Evolutionary conservation across 2,797 vertebrate species (phyloP).

Genomic region (Etheostoma nigrum): DNA sequence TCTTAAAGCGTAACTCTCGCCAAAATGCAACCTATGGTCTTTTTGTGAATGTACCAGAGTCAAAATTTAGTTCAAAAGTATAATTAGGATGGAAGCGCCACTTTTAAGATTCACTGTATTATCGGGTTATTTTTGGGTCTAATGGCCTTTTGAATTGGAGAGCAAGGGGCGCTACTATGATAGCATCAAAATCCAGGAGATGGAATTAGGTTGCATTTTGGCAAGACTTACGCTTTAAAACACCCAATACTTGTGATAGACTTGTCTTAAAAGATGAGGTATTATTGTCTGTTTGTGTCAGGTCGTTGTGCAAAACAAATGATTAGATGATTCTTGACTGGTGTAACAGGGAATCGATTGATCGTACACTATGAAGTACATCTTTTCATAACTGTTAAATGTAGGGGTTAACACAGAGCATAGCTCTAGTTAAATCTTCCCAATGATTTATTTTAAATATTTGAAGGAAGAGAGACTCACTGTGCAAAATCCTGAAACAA

Average conservation of each 20-base stretch:
- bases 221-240: not conserved
- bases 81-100: too few species aligned
- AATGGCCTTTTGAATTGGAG: too few species aligned
- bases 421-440: not conserved
- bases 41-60: too few species aligned
- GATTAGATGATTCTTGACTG: not conserved
- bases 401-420: slow-evolving; percentile 4
- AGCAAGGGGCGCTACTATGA: too few species aligned
- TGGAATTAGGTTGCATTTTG: too few species aligned
- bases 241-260: not conserved
- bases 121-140: too few species aligned
- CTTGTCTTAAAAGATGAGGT: not conserved
- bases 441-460: slow-evolving; percentile 3
- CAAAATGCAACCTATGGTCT: too few species aligned
- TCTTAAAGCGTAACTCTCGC: too few species aligned
- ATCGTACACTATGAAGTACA: not conserved
- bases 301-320: slow-evolving; percentile 47
- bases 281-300: not conserved
- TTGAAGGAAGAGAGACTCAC: not conserved
- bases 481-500: slow-evolving; percentile 16
- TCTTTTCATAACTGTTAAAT: not conserved
- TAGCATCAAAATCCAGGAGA: too few species aligned
- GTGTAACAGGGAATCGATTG: not conserved
- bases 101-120: too few species aligned
- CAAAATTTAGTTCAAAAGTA: too few species aligned